Evolutionary conservation across 2,113 vertebrate species (phyloP).

Genomic region (Craseonycteris thonglongyai): DNA sequence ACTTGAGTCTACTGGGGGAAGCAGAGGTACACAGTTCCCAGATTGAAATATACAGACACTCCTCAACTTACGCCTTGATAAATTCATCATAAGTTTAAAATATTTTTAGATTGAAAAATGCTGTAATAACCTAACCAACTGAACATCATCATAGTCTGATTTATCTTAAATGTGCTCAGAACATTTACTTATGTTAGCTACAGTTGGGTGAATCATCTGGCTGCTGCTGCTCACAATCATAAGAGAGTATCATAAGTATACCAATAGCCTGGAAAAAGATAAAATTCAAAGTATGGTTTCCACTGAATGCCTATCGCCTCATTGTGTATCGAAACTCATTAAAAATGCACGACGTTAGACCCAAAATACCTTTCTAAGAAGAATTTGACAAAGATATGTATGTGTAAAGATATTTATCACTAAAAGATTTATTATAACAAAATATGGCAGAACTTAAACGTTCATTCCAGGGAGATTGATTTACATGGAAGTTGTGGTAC

Average conservation of each 20-base stretch:
- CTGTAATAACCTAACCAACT: no score
- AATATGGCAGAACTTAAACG: background rate
- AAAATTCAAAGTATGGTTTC: background rate
- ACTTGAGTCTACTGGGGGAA: background rate
- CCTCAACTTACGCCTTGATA: background rate
- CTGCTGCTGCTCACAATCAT: background rate
- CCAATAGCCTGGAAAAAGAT: no score
- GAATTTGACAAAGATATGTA: background rate
- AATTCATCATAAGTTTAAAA: background rate
- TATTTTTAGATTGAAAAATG: background rate
- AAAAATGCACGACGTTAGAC: background rate
- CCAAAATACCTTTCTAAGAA: background rate
- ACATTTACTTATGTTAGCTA: no score
- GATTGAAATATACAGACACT: background rate
- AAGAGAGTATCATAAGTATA: background rate
- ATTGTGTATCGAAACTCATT: background rate
- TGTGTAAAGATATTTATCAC: background rate
- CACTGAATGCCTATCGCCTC: background rate
- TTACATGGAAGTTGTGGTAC: background rate
- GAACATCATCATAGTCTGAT: background rate
- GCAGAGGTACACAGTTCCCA: background rate
- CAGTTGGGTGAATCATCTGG: background rate
- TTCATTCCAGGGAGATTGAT: background rate
- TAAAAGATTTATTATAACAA: background rate
- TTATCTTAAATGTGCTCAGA: background rate